Evolutionary conservation across 2,888 invertebrate species (phyloP), one percentile per base, ranked within the genome.

Genomic region (Macrosiphum euphorbiae): DNA sequence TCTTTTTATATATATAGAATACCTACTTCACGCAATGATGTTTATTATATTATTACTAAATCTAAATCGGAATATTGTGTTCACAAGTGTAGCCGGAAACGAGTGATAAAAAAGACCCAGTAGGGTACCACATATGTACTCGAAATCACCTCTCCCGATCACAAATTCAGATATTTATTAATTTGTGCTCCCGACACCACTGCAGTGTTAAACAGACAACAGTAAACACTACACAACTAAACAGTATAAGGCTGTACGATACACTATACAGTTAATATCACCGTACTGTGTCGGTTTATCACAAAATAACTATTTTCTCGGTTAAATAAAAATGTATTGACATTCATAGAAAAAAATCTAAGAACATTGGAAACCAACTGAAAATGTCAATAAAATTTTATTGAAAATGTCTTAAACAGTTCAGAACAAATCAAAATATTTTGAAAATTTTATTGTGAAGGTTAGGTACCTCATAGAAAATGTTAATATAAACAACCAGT

Each of bases 61-160:
- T 78, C 8, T 35, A 35, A 78, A 78, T 78, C 35, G 20, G 35
- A 20, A 8, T 41, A 78, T 20, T 78, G 20, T 78, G 20, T 50
- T 47, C 47, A 86, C 11, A 3, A 8, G 35, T 88, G 58, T 41
- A 5, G 61, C 28, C 44, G 89, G 28, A 58, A 89, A 58, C 16
- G n/a, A 89, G 20, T 58, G 44, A 89, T 89, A 89, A 61, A 89
- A 89, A 58, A 28, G 28, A 89, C 16, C 44, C 58, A 89, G 16
- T 3, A 89, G 41, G 11, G 5, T 47, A 44, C 5, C 16, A 67
- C 7, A 47, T 52, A 52, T 16, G 52, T 16, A 67, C 8, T 78
- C 78, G 8, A 78, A 78, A 41, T 35, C 35, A 35, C 35, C 8
- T 35, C n/a, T 35, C 35, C 8, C 35, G 8, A 78, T 35, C 47